phyloP scores from a whole-genome alignment of 2,797 vertebrate genomes.

The Siniperca scherzeri region DNA sequence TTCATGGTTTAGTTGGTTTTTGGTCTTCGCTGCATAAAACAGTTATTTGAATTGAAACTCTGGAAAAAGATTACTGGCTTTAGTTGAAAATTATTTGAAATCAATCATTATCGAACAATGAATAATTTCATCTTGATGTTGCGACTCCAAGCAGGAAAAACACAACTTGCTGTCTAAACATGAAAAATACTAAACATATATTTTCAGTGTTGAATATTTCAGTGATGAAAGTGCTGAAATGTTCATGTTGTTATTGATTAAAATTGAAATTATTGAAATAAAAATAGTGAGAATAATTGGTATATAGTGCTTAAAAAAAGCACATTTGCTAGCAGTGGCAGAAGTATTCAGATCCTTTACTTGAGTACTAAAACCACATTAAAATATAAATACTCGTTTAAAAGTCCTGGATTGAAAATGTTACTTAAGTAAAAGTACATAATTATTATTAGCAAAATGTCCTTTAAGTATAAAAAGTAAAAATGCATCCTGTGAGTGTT shows the following conservation, averaged over 20 bases:
- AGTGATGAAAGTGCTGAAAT: background rate
- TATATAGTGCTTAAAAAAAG: background rate
- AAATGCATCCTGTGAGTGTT: background rate
- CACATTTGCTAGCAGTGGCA: background rate
- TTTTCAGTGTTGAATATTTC: background rate
- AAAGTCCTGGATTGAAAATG: background rate
- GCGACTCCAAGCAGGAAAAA: too few relatives aligned
- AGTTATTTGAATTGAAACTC: background rate
- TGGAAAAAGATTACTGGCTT: background rate
- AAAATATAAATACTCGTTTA: too few relatives aligned
- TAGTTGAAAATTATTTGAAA: background rate
- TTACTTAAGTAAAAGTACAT: background rate
- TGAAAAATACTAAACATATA: background rate
- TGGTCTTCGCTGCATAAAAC: background rate
- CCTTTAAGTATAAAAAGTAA: background rate
- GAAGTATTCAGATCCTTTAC: background rate
- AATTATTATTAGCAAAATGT: background rate
- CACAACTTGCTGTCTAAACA: background rate
- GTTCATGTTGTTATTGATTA: background rate
- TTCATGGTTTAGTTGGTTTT: background rate
- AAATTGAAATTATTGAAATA: background rate
- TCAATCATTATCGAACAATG: background rate
- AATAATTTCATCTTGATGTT: too few relatives aligned
- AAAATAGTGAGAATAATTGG: background rate
- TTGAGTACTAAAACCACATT: background rate